Base-by-base conservation (phyloP, 2,888 invertebrate species). In the Cosmia trapezina region DNA sequence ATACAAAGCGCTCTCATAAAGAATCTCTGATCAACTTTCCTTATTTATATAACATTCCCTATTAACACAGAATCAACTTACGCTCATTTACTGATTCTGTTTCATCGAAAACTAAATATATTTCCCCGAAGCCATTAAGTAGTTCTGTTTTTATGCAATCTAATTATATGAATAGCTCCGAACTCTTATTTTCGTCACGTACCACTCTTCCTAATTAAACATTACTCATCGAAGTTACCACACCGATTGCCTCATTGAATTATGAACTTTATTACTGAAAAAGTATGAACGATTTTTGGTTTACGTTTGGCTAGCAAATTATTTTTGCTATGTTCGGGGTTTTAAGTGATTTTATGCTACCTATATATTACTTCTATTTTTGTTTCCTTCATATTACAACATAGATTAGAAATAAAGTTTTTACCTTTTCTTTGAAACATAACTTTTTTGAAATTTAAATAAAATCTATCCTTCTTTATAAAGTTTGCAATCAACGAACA, bases 201-300 rank as follows among this genome's bases (percentile, higher is more conserved):
- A 86, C 89, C 90, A 92, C 92, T 94, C 88, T 89, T 87, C 91
- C 88, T 93, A 93, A 93, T 94, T 91, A 93, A 93, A 93, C 89
- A 91, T 91, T 91, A 91, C 89, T 90, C 88, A 86, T 78, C 82
- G 79, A 88, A 87, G 82, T 89, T 88, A 86, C 73, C 78, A 54
- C 67, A 68, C 19, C 22, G 54, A 71, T 77, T 54, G 61, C 47
- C 28, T 62, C 54, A 73, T 71, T 73, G 69, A 78, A 78, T 72
- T 75, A 61, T 75, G 61, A 75, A 73, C 77, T 78, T 76, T 86
- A 65, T 73, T 57, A 6, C 22, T 59, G 4, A 33, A 45, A 19
- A 0, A 7, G n/a, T 56, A 76, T 65, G 66, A 61, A 37, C 54
- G 2, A 73, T 54, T 63, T 73, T 73, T 53, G 49, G 22, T 62